These are phyloP conservation scores for Andrena fulva DNA, from an alignment of 2,888 invertebrate species.

Conservation along the genomic window DNA sequence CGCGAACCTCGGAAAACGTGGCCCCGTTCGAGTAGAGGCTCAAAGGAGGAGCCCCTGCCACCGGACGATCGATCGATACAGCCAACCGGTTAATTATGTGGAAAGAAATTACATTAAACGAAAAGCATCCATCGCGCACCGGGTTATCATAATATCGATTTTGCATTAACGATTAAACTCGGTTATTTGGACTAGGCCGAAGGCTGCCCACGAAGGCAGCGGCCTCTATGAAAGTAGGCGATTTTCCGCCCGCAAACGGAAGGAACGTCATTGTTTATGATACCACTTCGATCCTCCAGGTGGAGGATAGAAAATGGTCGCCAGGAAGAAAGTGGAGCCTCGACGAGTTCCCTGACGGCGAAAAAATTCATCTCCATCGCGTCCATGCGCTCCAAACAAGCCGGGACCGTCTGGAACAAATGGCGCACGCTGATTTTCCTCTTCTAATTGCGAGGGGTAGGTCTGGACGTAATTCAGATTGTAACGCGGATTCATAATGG, in stretches of 20 bases:
- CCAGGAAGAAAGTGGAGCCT: neutral
- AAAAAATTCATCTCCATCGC: slow-evolving; percentile 10
- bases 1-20: slow-evolving; percentile 18
- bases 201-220: slow-evolving; percentile 42
- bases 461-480: slow-evolving; percentile 10
- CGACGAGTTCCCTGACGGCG: slow-evolving; percentile 4
- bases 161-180: slow-evolving; percentile 58
- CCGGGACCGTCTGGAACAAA: slow-evolving; percentile 14
- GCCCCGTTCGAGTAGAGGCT: neutral
- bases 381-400: slow-evolving; percentile 16
- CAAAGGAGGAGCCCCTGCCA: slow-evolving; percentile 5
- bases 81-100: slow-evolving; percentile 56
- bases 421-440: slow-evolving; percentile 17
- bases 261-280: slow-evolving; percentile 19
- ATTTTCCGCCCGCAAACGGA: slow-evolving; percentile 51
- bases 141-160: slow-evolving; percentile 60
- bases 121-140: slow-evolving; percentile 53
- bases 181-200: slow-evolving; percentile 51
- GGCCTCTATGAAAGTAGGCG: slow-evolving; percentile 47
- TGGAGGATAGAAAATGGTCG: too few species aligned
- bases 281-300: slow-evolving; percentile 3
- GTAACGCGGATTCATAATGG: slow-evolving; percentile 15
- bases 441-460: slow-evolving; percentile 18
- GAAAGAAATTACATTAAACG: slow-evolving; percentile 63
- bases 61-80: slow-evolving; percentile 37